Base-by-base conservation (phyloP, 37 sponge, comb jelly and placozoan genomes). In the Haliclona indistincta region DNA sequence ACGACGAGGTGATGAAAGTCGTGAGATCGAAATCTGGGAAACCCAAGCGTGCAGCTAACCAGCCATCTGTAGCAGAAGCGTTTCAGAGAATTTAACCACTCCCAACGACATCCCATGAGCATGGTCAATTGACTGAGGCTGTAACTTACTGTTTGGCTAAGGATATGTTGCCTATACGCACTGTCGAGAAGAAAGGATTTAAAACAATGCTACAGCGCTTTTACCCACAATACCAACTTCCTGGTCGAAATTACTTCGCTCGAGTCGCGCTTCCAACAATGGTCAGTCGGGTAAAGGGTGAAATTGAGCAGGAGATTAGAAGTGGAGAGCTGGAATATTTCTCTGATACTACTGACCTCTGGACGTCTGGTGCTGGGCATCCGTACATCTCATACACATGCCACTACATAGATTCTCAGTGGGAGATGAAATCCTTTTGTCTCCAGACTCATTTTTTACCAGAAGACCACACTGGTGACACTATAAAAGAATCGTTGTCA, bases 391-490 rank as follows among this genome's bases (percentile, higher is more conserved):
- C 63, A 15, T 75, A 43, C 63, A 75, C 75, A 0, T 43, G 61
- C 13, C 75, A 63, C 42, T 75, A 43, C 43, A 40, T 75, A 41
- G 63, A 75, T 47, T 28, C 11, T 2, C 1, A 61, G 10, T 75
- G 75, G 75, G 61, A 43, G 32, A 8, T 75, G 43, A 36, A 75
- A 23, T 61, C 63, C 13, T 41, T 43, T 32, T 75, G 75, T 47
- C 75, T 75, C 0, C 42, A 51, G 1, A 75, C 75, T 0, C 47
- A 61, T 7, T 75, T 43, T 38, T 52, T 77, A 23, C 78, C 67
- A 65, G 67, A 77, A 35, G 78, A 77, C 38, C 78, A 77, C 55
- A 77, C 78, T 28, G 78, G 65, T 45, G 38, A 2, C 34, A 77
- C 41, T 38, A 64, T 77, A 2, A 32, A 49, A 17, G 78, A 77